Conservation (phyloP, 2,113 vertebrate species). For the Scolopax mira region DNA sequence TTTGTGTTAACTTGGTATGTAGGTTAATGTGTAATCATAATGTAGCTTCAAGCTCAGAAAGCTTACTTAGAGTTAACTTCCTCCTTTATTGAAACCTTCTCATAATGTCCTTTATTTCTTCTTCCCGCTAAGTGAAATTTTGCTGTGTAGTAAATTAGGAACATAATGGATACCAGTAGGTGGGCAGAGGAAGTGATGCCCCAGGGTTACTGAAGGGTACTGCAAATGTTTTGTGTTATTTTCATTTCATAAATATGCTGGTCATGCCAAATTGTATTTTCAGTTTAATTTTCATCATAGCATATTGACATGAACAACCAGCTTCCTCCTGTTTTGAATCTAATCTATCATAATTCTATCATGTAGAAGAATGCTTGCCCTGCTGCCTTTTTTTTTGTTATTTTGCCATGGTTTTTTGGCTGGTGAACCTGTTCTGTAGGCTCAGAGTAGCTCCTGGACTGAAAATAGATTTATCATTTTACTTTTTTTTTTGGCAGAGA, state of each 20-base stretch:
- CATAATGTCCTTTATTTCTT: background rate
- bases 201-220: background rate
- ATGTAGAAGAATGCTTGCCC: background rate
- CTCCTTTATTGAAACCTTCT: background rate
- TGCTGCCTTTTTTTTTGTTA: background rate
- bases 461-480: conserved; percentile 19
- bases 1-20: background rate
- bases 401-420: conserved; percentile 22
- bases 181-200: background rate
- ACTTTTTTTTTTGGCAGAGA: conserved; percentile 21
- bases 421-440: conserved; percentile 6
- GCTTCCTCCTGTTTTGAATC: background rate
- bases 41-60: background rate
- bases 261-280: background rate
- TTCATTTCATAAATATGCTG: background rate
- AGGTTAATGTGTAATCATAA: background rate
- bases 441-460: background rate
- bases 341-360: background rate
- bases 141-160: background rate
- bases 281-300: background rate
- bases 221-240: background rate
- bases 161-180: background rate
- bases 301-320: background rate
- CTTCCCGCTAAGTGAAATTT: background rate
- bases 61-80: background rate